Conservation (phyloP, 2,113 vertebrate species). For the Ictalurus punctatus region DNA sequence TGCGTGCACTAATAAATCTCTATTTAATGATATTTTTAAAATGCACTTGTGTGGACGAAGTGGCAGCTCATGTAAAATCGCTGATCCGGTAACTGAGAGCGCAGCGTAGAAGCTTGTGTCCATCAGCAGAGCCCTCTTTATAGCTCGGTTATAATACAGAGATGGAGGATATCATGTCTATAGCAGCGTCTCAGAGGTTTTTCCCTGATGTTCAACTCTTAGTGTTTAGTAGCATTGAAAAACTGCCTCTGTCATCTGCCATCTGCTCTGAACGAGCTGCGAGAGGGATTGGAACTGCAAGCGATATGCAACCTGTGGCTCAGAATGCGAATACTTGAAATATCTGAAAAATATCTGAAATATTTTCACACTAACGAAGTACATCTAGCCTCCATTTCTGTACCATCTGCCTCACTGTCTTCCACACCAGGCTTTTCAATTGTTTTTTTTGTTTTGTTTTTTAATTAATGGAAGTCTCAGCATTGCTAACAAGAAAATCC, state of each 20-base stretch:
- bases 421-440: too few species aligned
- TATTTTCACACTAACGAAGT: background rate
- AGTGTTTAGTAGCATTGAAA: too few species aligned
- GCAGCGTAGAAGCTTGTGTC: background rate
- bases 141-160: background rate
- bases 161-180: background rate
- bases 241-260: background rate
- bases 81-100: background rate
- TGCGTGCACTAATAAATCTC: background rate
- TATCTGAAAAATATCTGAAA: background rate
- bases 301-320: background rate
- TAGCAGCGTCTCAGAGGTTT: background rate
- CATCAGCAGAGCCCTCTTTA: background rate
- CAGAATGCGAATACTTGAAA: too few species aligned
- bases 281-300: background rate
- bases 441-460: background rate
- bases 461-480: background rate
- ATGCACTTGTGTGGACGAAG: background rate
- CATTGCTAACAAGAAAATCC: constrained; percentile 1
- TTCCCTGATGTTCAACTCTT: too few species aligned
- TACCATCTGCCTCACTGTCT: too few species aligned
- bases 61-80: background rate
- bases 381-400: background rate
- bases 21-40: background rate
- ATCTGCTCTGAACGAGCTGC: too few species aligned